These are phyloP conservation scores for Aegotheles bennettii DNA, from an alignment of 2,113 vertebrate genomes.

Conservation along the genomic window DNA sequence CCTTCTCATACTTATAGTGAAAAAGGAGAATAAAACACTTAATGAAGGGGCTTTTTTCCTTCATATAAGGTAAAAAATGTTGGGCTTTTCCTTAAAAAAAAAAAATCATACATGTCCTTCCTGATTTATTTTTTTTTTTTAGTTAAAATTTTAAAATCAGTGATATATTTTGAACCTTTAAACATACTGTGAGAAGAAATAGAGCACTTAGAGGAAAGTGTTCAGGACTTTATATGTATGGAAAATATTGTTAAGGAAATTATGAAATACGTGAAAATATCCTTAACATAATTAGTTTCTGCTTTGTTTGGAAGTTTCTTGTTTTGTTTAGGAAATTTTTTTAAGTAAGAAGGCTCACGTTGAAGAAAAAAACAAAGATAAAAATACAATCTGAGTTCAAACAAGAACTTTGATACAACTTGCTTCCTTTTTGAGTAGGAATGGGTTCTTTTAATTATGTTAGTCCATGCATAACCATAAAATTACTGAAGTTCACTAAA, in stretches of 20 bases:
- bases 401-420: not conserved
- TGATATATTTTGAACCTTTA: not conserved
- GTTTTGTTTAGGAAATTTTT: not conserved
- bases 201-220: not conserved
- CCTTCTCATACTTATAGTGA: not conserved
- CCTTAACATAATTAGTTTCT: not conserved
- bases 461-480: not conserved
- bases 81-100: not conserved
- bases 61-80: not conserved
- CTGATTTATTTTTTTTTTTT: not conserved
- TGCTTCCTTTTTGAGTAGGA: not conserved
- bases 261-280: not conserved
- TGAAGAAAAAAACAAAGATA: not conserved
- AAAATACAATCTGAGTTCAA: not conserved
- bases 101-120: not conserved
- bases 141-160: not conserved
- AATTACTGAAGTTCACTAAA: not conserved
- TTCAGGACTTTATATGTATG: not conserved
- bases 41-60: not conserved
- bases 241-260: not conserved
- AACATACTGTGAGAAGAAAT: not conserved
- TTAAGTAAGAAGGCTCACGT: not conserved
- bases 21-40: not conserved
- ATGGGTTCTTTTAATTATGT: not conserved
- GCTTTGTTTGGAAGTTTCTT: not conserved